These are phyloP conservation scores for Formica aserva DNA, from an alignment of 2,888 invertebrate species.

Conservation along the genomic window DNA sequence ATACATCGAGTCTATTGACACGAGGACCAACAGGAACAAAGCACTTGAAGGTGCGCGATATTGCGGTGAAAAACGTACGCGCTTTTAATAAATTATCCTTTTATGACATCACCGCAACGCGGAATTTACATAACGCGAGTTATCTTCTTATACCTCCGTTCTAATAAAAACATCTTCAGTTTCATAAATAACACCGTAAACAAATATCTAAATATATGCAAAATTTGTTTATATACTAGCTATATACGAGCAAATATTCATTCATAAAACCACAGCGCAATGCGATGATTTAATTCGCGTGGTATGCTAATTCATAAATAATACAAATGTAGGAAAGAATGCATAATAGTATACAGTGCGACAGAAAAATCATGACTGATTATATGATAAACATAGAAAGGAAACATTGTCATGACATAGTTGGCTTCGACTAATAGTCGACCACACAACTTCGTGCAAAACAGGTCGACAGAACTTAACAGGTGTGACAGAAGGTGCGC, in stretches of 20 bases:
- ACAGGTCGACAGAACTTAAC: conserved; percentile 36
- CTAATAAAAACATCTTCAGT: not conserved
- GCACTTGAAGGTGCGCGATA: conserved; percentile 69
- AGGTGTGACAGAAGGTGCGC: conserved; percentile 43
- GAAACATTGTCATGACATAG: conserved; percentile 24
- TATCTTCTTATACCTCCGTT: not conserved
- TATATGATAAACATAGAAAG: conserved; percentile 32
- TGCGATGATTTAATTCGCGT: conserved; percentile 23
- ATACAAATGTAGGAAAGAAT: conserved; percentile 20
- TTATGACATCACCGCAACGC: conserved; percentile 58
- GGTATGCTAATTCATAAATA: not conserved
- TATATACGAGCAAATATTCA: not conserved
- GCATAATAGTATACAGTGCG: not conserved
- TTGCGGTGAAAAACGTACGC: conserved; percentile 67
- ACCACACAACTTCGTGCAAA: conserved; percentile 15
- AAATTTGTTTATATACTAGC: not conserved
- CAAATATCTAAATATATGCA: not conserved
- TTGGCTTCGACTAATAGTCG: conserved; percentile 18
- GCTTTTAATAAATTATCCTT: conserved; percentile 62
- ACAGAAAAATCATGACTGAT: conserved; percentile 12
- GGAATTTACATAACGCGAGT: conserved; percentile 21
- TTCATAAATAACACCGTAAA: not conserved
- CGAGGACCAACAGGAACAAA: conserved; percentile 62
- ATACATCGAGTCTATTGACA: conserved; percentile 67
- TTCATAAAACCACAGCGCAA: not conserved